Conservation (phyloP, 2,113 vertebrate species). For the Ailurus styani region DNA sequence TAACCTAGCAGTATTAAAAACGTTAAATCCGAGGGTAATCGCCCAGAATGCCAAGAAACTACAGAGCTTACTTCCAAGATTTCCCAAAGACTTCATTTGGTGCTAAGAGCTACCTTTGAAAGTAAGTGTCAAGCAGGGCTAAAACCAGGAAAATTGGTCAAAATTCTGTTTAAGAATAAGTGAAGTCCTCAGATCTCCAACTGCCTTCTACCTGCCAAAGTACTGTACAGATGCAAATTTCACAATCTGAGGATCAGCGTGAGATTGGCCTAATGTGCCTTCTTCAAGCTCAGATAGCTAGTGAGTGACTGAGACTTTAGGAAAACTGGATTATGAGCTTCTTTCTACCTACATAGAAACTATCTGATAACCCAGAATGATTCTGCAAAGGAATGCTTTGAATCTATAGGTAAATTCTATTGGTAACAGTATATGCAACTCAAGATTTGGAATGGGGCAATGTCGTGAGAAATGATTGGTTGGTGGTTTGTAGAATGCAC, state of each 20-base stretch:
- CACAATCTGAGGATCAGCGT: not conserved
- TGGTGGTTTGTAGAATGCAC: not conserved
- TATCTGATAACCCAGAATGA: not conserved
- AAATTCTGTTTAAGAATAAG: not conserved
- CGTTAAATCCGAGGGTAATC: not conserved
- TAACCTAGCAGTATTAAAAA: not conserved
- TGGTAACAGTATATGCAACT: not conserved
- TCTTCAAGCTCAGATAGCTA: not conserved
- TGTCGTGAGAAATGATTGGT: not conserved
- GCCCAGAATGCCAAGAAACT: not conserved
- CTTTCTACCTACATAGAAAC: not conserved
- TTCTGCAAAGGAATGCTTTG: not conserved
- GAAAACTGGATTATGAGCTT: not conserved
- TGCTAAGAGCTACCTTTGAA: not conserved
- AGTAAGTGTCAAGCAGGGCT: not conserved
- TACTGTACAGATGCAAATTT: not conserved
- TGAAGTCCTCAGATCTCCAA: not conserved
- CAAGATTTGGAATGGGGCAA: not conserved
- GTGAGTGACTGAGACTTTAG: not conserved
- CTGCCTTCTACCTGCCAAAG: not conserved
- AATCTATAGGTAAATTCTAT: not conserved
- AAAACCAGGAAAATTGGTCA: not conserved
- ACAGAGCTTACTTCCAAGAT: not conserved
- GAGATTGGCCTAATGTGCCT: not conserved
- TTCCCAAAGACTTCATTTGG: not conserved